Percentiles rank a stretch among this genome's conserved stretches.
Conservation (phyloP, 2,113 vertebrate genomes). For the Regulus satrapa region DNA sequence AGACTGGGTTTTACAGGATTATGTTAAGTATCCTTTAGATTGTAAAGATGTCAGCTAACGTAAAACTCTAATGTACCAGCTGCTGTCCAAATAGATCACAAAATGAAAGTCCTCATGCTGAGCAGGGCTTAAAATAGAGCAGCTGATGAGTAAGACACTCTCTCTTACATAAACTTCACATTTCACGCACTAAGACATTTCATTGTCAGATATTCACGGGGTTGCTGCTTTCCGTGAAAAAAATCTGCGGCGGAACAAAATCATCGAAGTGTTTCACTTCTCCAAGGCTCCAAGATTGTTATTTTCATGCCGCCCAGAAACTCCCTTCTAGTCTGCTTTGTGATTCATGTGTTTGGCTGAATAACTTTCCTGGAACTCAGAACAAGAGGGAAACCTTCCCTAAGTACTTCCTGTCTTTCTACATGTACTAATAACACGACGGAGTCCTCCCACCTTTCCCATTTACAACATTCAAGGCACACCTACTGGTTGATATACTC, state of each 20-base stretch:
- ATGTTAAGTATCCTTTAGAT: background rate
- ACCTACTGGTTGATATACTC: constrained; percentile 16
- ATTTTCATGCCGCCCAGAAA: constrained; percentile 53
- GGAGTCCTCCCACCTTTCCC: constrained; percentile 57
- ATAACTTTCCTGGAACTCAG: constrained; percentile 71
- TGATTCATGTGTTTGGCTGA: constrained; percentile 73
- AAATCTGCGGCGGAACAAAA: background rate
- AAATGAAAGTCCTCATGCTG: constrained; percentile 6
- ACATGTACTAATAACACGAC: background rate
- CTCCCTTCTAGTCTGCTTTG: constrained; percentile 63
- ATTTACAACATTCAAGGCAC: constrained; percentile 22
- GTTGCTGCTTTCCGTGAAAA: background rate
- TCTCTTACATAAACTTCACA: constrained; percentile 31
- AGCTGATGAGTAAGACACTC: constrained; percentile 30
- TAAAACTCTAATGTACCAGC: constrained; percentile 17
- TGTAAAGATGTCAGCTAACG: background rate
- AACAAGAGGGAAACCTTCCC: constrained; percentile 71
- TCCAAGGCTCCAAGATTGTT: constrained; percentile 1
- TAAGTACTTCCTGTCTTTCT: constrained; percentile 73
- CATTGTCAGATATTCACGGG: background rate
- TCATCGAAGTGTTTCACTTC: background rate
- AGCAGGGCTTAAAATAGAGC: constrained; percentile 45
- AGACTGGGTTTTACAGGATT: constrained; percentile 13
- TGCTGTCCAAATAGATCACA: constrained; percentile 50
- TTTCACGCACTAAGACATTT: background rate